These are phyloP conservation scores for Blastobasis adustella DNA, from an alignment of 2,888 invertebrate genomes.

Conservation along the genomic window DNA sequence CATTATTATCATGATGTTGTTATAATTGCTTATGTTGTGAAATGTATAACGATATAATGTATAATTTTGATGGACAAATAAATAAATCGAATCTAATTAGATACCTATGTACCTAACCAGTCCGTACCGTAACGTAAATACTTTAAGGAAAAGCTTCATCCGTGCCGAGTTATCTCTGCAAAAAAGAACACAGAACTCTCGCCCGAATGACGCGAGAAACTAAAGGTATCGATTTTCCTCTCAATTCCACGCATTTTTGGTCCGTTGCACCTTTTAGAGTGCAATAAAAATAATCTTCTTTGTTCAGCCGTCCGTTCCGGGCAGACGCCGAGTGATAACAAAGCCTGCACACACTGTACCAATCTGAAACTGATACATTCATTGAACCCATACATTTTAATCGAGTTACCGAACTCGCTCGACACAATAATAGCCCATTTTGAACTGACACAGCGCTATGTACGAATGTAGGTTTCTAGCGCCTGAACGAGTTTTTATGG, in stretches of 20 bases:
- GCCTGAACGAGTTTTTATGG: conserved; percentile 4
- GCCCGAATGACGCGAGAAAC: too few relatives aligned
- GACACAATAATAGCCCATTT: conserved; percentile 11
- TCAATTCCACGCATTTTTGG: conserved; percentile 58
- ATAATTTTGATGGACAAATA: too few relatives aligned
- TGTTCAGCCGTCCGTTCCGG: conserved; percentile 45
- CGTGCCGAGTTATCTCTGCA: too few relatives aligned
- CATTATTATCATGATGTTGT: too few relatives aligned
- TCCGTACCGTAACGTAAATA: too few relatives aligned
- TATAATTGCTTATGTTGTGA: too few relatives aligned
- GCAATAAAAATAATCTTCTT: conserved; percentile 71
- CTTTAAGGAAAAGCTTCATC: too few relatives aligned
- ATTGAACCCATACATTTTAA: conserved; percentile 35
- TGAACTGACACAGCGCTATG: neutral
- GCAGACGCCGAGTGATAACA: conserved; percentile 45
- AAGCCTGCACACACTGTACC: conserved; percentile 39
- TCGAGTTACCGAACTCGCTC: conserved; percentile 18
- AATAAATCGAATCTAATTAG: too few relatives aligned
- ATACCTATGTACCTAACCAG: too few relatives aligned
- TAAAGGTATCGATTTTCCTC: conserved; percentile 46
- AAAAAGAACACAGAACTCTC: too few relatives aligned
- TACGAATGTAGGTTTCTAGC: neutral
- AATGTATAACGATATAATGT: too few relatives aligned
- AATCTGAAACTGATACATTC: conserved; percentile 40
- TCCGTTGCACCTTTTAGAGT: conserved; percentile 58